Base-by-base conservation (phyloP, 2,113 vertebrate species). In the Romanogobio albipinnatus region DNA sequence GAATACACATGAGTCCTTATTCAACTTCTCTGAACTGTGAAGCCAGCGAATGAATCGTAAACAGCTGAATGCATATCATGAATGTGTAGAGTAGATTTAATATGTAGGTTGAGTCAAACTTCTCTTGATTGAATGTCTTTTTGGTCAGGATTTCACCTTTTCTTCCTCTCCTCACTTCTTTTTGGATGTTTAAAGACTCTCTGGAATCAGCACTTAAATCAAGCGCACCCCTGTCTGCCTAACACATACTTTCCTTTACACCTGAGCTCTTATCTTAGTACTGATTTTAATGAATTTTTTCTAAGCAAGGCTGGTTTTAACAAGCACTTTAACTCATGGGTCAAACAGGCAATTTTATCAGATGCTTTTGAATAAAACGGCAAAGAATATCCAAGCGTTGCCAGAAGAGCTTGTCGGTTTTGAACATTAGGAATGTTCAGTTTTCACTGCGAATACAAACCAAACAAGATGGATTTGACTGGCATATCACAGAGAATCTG, bases 291-390 rank as follows among this genome's bases (percentile, higher is more conserved):
- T 71, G 22, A 26, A 17, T 15, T 26, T 61, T 76, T 89, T 92
- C 86, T 89, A 86, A 91, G 90, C 87, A 85, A 88, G 88, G 91
- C 92, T 90, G 91, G 90, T 90, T 92, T 86, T 90, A 90, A 91
- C 87, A 90, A 94, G 92, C 92, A 95, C 93, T 95, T 94, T 92
- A 94, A 91, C 87, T 90, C 70, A 85, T 86, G 89, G 92, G 91
- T 91, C 88, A 89, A 90, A 91, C 89, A 90, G 88, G 87, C 73
- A 86, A 82, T 85, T 62, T 81, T 90, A 89, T 71, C 86, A 81
- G 86, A 88, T 88, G 89, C 90, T 24, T 87, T 86, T 90, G 87
- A 87, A 85, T n/a, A 74, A 73, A 86, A 86, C 83, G 59, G 76
- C 24, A 66, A n/a, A 80, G 33, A 4, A 45, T 15, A 47, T 45